phyloP scores from a whole-genome alignment of 2,888 invertebrate genomes.

The Drosophila nr. fundita region DNA sequence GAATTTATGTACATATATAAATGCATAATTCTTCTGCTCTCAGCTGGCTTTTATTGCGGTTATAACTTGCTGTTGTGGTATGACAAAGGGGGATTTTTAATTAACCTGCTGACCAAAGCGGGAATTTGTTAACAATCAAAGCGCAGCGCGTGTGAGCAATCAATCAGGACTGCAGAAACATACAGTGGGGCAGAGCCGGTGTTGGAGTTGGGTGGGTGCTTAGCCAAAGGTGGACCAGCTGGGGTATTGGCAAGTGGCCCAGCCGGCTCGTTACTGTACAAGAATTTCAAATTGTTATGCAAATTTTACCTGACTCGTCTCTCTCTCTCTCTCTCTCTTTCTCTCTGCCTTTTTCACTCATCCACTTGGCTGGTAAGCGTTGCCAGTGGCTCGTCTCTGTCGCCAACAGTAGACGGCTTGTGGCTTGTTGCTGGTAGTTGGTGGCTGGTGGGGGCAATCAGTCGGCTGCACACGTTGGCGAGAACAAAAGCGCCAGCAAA shows the following conservation, averaged over 20 bases:
- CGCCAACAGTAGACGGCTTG: conserved; percentile 8
- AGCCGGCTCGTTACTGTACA: conserved; percentile 62
- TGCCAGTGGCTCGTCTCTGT: conserved; percentile 33
- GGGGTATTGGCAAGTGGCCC: background rate
- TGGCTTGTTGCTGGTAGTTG: background rate
- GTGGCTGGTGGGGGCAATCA: conserved; percentile 21
- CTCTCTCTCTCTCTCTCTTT: background rate
- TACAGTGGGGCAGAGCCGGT: background rate
- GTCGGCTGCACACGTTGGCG: conserved; percentile 58
- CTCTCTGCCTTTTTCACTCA: background rate
- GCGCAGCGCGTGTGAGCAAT: conserved; percentile 69
- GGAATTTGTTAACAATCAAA: conserved; percentile 69
- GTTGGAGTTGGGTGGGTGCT: conserved; percentile 4
- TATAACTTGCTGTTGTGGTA: conserved; percentile 16
- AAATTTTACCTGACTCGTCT: conserved; percentile 55
- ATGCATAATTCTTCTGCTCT: conserved; percentile 14
- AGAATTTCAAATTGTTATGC: conserved; percentile 81
- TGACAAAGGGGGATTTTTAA: conserved; percentile 57
- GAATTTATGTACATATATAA: conserved; percentile 18
- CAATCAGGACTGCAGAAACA: conserved; percentile 47
- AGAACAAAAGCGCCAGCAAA: conserved; percentile 80
- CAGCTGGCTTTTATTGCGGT: conserved; percentile 45
- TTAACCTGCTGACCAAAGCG: conserved; percentile 57
- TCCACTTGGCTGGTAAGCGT: background rate
- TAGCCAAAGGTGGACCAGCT: conserved; percentile 31